A percentile compares a stretch with the other conserved stretches of the same genome.
Conservation (phyloP, 2,113 vertebrate genomes). For the Mus spicilegus region DNA sequence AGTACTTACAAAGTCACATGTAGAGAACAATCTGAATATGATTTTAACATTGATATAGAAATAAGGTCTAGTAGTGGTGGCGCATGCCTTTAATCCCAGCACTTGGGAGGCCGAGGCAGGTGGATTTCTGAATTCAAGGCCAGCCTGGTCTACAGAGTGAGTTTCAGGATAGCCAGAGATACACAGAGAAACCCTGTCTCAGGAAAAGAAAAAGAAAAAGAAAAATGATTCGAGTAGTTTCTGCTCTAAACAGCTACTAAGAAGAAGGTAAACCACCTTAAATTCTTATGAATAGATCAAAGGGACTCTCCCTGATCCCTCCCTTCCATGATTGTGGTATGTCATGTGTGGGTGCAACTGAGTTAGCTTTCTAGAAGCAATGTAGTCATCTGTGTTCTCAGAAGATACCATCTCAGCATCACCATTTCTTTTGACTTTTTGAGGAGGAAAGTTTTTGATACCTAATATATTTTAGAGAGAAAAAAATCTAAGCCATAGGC, state of each 20-base stretch:
- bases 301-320: not conserved
- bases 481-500: not conserved
- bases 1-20: not conserved
- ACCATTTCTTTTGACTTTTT: slow-evolving; percentile 27
- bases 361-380: not conserved
- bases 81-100: too few species aligned
- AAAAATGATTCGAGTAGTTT: not conserved
- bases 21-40: not conserved
- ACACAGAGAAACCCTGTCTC: too few species aligned
- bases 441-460: not conserved
- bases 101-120: too few species aligned
- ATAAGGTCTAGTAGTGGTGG: not conserved
- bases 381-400: not conserved
- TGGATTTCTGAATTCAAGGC: too few species aligned
- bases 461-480: not conserved
- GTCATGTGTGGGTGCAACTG: not conserved
- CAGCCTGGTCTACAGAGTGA: too few species aligned
- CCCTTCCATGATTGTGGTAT: not conserved
- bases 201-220: too few species aligned
- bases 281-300: not conserved
- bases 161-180: too few species aligned
- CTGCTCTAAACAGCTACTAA: not conserved
- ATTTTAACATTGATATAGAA: slow-evolving; percentile 14
- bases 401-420: not conserved
- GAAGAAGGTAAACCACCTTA: not conserved